A percentile compares a stretch with the other conserved stretches of the same genome.
Evolutionary conservation across 2,113 vertebrate species (phyloP).

Genomic region (Esox niger): DNA sequence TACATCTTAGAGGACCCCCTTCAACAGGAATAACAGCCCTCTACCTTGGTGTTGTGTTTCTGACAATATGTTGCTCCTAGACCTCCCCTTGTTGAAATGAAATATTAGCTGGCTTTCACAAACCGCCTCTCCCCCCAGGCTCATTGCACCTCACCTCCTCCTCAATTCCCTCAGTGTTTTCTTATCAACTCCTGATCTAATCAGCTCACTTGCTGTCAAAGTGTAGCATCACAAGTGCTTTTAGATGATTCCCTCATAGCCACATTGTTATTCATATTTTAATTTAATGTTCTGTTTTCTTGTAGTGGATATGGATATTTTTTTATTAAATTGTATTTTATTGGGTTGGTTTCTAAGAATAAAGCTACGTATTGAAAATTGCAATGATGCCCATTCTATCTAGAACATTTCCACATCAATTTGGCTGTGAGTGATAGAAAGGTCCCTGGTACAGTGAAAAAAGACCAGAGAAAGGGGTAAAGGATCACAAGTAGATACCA

Average conservation of each 20-base stretch:
- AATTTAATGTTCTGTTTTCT: not conserved
- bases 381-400: not conserved
- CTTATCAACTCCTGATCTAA: conserved; percentile 8
- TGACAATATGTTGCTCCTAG: no score
- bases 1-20: no score
- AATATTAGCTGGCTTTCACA: conserved; percentile 4
- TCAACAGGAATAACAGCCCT: no score
- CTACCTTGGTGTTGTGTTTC: no score
- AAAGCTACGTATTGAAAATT: not conserved
- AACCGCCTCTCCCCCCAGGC: not conserved
- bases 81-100: conserved; percentile 1
- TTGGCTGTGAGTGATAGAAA: no score
- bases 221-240: not conserved
- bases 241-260: no score
- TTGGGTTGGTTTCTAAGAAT: not conserved
- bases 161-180: not conserved
- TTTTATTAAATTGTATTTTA: not conserved
- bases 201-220: not conserved
- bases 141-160: not conserved
- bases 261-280: no score
- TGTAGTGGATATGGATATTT: not conserved
- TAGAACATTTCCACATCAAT: no score
- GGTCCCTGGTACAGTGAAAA: no score
- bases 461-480: no score
- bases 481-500: no score